Evolutionary conservation across 2,113 vertebrate species (phyloP).

Genomic region (Stigmatopora nigra): DNA sequence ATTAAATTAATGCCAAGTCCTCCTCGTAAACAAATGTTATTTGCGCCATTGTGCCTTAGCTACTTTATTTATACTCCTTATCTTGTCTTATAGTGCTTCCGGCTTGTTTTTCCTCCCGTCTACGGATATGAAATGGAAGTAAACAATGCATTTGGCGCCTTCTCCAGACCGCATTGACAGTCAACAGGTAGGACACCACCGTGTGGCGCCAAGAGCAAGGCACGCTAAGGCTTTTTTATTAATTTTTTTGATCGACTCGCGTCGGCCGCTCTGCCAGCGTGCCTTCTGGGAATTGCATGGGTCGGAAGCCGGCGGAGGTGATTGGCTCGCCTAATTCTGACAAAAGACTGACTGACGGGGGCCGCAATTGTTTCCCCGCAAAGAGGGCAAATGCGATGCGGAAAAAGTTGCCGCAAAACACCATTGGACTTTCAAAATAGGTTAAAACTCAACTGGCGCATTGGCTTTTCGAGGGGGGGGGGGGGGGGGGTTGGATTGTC

Average conservation of each 20-base stretch:
- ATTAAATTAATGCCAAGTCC: too few species aligned
- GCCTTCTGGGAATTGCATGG: conserved; percentile 27
- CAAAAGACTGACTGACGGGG: conserved; percentile 30
- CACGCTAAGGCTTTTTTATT: too few species aligned
- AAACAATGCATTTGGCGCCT: conserved; percentile 22
- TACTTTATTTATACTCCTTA: too few species aligned
- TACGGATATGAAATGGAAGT: conserved; percentile 2
- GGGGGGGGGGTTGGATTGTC: too few species aligned
- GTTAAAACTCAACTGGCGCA: conserved; percentile 30
- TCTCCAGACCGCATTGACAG: conserved; percentile 33
- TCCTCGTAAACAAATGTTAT: too few species aligned
- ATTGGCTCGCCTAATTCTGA: conserved; percentile 38
- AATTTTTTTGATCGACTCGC: conserved; percentile 26
- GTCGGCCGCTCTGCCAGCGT: conserved; percentile 23
- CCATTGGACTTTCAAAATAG: conserved; percentile 20
- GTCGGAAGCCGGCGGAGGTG: conserved; percentile 21
- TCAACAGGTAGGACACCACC: conserved; percentile 11
- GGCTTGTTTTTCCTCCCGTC: conserved; percentile 16
- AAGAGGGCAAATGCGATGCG: conserved; percentile 20
- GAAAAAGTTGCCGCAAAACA: conserved; percentile 26
- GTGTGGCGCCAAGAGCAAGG: too few species aligned
- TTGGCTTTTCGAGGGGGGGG: conserved; percentile 17
- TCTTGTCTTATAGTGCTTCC: conserved; percentile 7
- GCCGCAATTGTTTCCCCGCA: conserved; percentile 18
- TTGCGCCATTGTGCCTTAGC: too few species aligned